Evolutionary conservation across 1,140 invertebrate species (phyloP).

Genomic region (Thrips palmi): DNA sequence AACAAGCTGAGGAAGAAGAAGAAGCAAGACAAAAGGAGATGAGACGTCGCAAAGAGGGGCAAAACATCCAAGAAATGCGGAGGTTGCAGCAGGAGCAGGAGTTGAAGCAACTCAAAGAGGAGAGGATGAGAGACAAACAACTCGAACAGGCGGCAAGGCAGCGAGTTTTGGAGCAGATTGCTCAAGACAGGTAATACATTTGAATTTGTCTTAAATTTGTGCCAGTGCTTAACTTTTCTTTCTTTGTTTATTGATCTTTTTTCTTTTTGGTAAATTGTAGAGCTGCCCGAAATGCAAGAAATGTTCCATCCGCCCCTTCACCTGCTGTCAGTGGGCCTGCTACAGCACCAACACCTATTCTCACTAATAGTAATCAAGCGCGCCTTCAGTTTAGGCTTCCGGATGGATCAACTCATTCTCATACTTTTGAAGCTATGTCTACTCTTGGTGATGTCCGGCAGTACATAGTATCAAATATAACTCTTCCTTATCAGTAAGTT

Average conservation of each 20-base stretch:
- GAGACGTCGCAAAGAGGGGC: constrained; percentile 46
- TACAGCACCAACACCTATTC: no score
- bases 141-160: constrained; percentile 45
- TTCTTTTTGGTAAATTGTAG: constrained; percentile 2
- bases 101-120: constrained; percentile 37
- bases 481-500: constrained; percentile 24
- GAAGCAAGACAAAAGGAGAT: constrained; percentile 43
- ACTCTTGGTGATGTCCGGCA: constrained; percentile 32
- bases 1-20: constrained; percentile 42
- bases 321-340: no score
- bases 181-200: constrained; percentile 39
- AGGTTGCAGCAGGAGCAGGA: constrained; percentile 53
- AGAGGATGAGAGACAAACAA: constrained; percentile 49
- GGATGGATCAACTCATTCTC: constrained; percentile 45
- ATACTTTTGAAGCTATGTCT: constrained; percentile 37
- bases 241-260: not conserved
- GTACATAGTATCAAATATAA: constrained; percentile 35
- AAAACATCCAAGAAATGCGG: constrained; percentile 47
- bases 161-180: constrained; percentile 51
- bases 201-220: no score
- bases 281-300: constrained; percentile 5
- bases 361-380: constrained; percentile 20
- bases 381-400: constrained; percentile 70
- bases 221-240: no score
- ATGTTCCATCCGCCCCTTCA: not conserved